Conservation (phyloP, 2,797 vertebrate species). For the Pangasius larnaudii region DNA sequence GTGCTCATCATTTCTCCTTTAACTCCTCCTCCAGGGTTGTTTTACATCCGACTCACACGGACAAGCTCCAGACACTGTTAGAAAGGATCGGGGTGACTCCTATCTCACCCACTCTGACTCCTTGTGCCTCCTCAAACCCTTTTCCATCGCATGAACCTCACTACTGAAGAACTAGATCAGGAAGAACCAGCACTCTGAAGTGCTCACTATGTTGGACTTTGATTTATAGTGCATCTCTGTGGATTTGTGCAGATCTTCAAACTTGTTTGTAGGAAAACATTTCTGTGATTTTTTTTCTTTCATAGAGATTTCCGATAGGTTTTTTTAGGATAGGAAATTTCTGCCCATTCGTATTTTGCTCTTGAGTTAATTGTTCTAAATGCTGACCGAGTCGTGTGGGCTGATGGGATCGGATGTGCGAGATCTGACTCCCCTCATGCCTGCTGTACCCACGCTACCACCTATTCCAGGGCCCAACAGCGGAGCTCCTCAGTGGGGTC, state of each 20-base stretch:
- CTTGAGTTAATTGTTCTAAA: slow-evolving; percentile 47
- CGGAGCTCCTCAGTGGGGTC: slow-evolving; percentile 88
- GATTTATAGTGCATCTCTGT: background rate
- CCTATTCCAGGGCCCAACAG: slow-evolving; percentile 86
- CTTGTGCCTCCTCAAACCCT: slow-evolving; percentile 16
- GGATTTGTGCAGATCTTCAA: background rate
- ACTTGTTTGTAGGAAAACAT: background rate
- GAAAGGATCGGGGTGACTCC: slow-evolving; percentile 76
- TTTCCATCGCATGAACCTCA: background rate
- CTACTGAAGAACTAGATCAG: background rate
- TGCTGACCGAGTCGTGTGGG: slow-evolving; percentile 75
- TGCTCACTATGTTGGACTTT: slow-evolving; percentile 17
- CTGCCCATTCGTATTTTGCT: background rate
- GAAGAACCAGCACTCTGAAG: slow-evolving; percentile 6
- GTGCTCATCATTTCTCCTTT: slow-evolving; percentile 77
- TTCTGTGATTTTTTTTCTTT: background rate
- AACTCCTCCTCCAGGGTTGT: slow-evolving; percentile 83
- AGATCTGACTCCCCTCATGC: slow-evolving; percentile 86
- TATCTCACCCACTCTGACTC: slow-evolving; percentile 48
- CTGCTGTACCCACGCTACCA: slow-evolving; percentile 82
- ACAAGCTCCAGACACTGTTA: slow-evolving; percentile 80
- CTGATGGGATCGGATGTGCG: slow-evolving; percentile 87
- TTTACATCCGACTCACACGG: slow-evolving; percentile 87
- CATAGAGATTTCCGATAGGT: background rate
- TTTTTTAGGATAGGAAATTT: background rate